phyloP scores from a whole-genome alignment of 2,797 vertebrate species.

The Acanthurus leucopareius region DNA sequence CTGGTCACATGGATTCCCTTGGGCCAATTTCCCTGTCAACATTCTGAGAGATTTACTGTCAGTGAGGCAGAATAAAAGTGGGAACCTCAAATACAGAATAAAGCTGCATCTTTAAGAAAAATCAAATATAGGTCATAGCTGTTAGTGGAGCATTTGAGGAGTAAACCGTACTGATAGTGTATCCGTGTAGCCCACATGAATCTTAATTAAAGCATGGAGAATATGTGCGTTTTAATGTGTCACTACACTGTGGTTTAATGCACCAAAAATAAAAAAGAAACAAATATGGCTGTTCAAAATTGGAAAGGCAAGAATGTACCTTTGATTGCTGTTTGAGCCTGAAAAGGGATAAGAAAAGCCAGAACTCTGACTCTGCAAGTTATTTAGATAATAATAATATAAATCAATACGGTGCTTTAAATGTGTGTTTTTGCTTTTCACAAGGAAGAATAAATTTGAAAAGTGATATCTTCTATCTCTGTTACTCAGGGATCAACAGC shows the following conservation, averaged over 20 bases:
- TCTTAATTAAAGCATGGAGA: slow-evolving; percentile 9
- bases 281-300: background rate
- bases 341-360: background rate
- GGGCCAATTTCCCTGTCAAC: slow-evolving; percentile 44
- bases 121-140: slow-evolving; percentile 45
- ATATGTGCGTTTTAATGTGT: slow-evolving; percentile 19
- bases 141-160: slow-evolving; percentile 33
- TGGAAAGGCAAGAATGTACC: background rate
- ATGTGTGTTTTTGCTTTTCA: background rate
- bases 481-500: background rate
- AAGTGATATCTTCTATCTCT: background rate
- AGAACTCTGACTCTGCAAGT: background rate
- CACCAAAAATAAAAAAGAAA: slow-evolving; percentile 24
- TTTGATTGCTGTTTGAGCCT: background rate
- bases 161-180: slow-evolving; percentile 23
- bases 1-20: slow-evolving; percentile 70
- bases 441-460: background rate
- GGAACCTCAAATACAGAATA: slow-evolving; percentile 25
- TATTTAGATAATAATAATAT: background rate
- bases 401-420: background rate
- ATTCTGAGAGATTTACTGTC: slow-evolving; percentile 26
- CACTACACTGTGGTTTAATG: slow-evolving; percentile 24
- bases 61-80: slow-evolving; percentile 19
- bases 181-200: slow-evolving; percentile 7
- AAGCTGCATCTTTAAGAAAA: slow-evolving; percentile 32